These are phyloP conservation scores for Harpalus rufipes DNA, from an alignment of 2,888 invertebrate genomes.

Conservation along the genomic window DNA sequence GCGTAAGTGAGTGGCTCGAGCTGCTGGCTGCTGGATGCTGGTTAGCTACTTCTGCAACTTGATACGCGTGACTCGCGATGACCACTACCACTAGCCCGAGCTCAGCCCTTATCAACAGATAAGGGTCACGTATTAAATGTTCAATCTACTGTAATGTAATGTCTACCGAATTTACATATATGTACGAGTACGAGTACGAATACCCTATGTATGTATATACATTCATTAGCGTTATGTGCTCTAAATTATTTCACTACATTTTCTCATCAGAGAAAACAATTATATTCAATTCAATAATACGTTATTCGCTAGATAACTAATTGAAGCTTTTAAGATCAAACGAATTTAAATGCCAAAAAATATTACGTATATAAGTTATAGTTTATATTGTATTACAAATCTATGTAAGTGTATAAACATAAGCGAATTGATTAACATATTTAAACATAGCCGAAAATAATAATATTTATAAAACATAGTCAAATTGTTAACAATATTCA, in stretches of 20 bases:
- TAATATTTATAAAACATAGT: no score
- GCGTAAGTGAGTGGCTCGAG: constrained; percentile 53
- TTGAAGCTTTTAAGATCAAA: neutral
- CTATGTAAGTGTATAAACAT: no score
- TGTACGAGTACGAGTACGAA: neutral
- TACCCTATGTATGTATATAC: neutral
- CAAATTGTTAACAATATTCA: no score
- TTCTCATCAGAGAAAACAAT: neutral
- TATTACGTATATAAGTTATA: no score
- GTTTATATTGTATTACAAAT: no score
- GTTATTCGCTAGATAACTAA: neutral
- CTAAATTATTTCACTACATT: constrained; percentile 14
- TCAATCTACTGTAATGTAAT: constrained; percentile 46
- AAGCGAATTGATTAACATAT: no score
- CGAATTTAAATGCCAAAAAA: neutral
- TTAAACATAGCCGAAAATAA: no score
- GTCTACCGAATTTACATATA: constrained; percentile 24
- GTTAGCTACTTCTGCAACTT: constrained; percentile 2
- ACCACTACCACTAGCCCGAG: constrained; percentile 10
- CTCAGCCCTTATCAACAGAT: constrained; percentile 10
- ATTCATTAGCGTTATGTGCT: constrained; percentile 18
- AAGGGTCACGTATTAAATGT: constrained; percentile 36
- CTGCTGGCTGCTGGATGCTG: constrained; percentile 51
- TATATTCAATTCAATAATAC: neutral
- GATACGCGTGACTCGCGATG: constrained; percentile 27